These are phyloP conservation scores for Habropoda laboriosa DNA, from an alignment of 1,140 invertebrate species.

Conservation along the genomic window DNA sequence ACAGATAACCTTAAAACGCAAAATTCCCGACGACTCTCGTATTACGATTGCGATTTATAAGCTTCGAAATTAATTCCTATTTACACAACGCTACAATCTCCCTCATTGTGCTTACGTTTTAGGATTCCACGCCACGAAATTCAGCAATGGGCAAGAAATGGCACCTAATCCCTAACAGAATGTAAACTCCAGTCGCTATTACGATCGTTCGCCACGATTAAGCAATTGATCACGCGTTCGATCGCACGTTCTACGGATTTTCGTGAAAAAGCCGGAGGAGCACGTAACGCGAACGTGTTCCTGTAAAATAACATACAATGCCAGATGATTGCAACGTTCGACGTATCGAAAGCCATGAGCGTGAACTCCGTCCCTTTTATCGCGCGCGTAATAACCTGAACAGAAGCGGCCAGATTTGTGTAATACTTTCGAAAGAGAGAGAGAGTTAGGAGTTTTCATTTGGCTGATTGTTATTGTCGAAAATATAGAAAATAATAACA, in stretches of 20 bases:
- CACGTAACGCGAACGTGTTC: slow-evolving; percentile 26
- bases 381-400: background rate
- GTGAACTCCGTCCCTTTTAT: slow-evolving; percentile 26
- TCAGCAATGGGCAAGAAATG: background rate
- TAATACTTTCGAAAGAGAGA: background rate
- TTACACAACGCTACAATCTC: too few species aligned
- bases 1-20: too few species aligned
- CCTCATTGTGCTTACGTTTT: too few species aligned
- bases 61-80: too few species aligned
- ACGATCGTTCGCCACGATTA: slow-evolving; percentile 1
- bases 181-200: background rate
- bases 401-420: slow-evolving; percentile 21
- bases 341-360: slow-evolving; percentile 3
- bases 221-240: background rate
- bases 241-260: background rate
- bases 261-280: background rate
- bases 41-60: too few species aligned
- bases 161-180: background rate
- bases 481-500: too few species aligned
- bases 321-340: slow-evolving; percentile 38
- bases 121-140: too few species aligned
- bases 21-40: too few species aligned
- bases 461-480: background rate
- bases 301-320: slow-evolving; percentile 43
- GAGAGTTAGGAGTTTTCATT: background rate